Conservation (phyloP, 1,140 invertebrate genomes). For the Anoplophora glabripennis region DNA sequence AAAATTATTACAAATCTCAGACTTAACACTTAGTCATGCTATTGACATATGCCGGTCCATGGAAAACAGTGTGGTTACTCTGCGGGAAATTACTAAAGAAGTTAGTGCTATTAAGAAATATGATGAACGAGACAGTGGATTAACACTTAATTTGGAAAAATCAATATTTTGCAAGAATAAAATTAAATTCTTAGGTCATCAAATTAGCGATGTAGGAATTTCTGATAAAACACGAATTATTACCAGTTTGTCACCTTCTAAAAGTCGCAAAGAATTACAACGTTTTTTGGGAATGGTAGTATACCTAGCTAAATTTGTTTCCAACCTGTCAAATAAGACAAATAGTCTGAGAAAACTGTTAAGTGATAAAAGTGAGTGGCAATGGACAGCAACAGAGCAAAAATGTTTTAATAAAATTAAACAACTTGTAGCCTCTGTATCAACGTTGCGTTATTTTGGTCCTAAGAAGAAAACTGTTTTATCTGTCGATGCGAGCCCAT, state of each 20-base stretch:
- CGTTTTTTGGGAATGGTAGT: conserved; percentile 18
- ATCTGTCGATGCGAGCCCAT: conserved; percentile 51
- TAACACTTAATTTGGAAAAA: neutral
- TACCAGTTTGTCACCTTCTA: neutral
- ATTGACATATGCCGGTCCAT: conserved; percentile 15
- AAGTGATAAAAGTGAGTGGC: neutral
- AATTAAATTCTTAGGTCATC: neutral
- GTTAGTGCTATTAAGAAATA: neutral
- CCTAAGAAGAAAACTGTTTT: conserved; percentile 43
- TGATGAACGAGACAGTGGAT: neutral
- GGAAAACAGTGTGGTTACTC: conserved; percentile 5
- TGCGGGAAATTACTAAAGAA: conserved; percentile 5
- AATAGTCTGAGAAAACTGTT: conserved; percentile 8
- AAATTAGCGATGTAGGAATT: neutral
- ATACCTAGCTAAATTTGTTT: conserved; percentile 16
- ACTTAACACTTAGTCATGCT: conserved; percentile 2
- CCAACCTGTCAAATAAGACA: conserved; percentile 7
- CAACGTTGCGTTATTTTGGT: conserved; percentile 29
- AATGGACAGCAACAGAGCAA: neutral
- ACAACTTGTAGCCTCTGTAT: neutral
- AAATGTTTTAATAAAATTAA: conserved; percentile 9
- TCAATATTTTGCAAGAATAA: neutral
- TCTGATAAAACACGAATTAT: neutral
- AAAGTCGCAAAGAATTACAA: conserved; percentile 10
- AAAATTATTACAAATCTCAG: conserved; percentile 9